A percentile compares a stretch with the other conserved stretches of the same genome.
Evolutionary conservation across 2,888 invertebrate genomes (phyloP).

Genomic region (Limnephilus rhombicus): DNA sequence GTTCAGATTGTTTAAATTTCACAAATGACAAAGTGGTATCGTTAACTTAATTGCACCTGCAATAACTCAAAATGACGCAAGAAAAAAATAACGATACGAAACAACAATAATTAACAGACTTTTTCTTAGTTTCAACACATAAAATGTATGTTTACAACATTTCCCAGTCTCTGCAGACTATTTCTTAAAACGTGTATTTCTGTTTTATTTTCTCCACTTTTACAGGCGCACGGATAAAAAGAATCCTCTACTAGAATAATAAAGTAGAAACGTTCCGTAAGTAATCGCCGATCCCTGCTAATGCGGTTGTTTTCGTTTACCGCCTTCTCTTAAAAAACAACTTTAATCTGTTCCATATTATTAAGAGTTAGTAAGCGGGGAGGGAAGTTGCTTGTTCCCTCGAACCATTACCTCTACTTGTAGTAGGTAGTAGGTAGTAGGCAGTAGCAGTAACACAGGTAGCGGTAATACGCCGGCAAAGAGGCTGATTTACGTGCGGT

Average conservation of each 20-base stretch:
- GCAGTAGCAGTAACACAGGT: background rate
- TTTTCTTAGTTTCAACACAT: background rate
- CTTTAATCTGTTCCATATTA: slow-evolving; percentile 23
- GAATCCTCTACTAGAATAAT: background rate
- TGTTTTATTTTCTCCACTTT: background rate
- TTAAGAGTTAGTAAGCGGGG: background rate
- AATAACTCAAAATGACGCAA: background rate
- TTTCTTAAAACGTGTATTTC: background rate
- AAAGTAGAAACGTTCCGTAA: background rate
- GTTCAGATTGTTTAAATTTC: background rate
- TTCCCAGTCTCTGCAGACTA: background rate
- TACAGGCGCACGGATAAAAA: background rate
- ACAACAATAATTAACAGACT: background rate
- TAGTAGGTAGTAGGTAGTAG: background rate
- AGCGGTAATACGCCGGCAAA: background rate
- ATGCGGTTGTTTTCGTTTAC: slow-evolving; percentile 22
- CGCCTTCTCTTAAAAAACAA: slow-evolving; percentile 26
- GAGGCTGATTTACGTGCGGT: slow-evolving; percentile 49
- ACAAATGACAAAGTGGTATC: background rate
- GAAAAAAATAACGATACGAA: background rate
- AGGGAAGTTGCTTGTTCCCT: background rate
- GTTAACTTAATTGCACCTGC: background rate
- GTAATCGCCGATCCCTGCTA: slow-evolving; percentile 15
- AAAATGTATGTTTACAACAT: no score
- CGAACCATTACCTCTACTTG: background rate